Base-by-base conservation (phyloP, 2,797 vertebrate genomes). In the Fringilla coelebs region DNA sequence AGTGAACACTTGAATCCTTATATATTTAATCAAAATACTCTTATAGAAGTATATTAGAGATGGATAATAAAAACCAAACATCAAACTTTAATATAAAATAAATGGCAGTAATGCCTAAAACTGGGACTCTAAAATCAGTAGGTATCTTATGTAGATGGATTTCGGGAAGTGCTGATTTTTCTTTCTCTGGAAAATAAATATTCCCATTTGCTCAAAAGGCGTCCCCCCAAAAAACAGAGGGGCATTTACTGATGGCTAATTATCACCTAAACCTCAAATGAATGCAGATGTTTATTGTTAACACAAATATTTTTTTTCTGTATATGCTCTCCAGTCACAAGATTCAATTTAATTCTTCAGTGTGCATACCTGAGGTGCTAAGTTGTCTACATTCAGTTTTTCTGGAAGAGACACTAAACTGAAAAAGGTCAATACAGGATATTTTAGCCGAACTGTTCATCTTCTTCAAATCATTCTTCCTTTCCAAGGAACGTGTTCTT, bases 321-420 rank as follows among this genome's bases (percentile, higher is more conserved):
- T 85, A 87, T 66, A 61, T 1, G 9, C 57, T 93, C 94, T 72
- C 55, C 70, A 48, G 89, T 92, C 66, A 79, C 32, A 90, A 94
- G 45, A 88, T 60, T 88, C 63, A 74, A n/a, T 96, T 92, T 65
- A 77, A 92, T 84, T 96, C 73, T 93, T 67, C 43, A 38, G 5
- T 91, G 85, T 87, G 78, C 73, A 88, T 95, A 86, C 67, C 73
- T 94, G 70, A 96, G 95, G 67, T 92, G 62, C 71, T 96, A 94
- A 63, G 55, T 76, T 81, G 68, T 73, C 86, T 97, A 97, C 89
- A 96, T 74, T 90, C 86, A 73, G 46, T 91, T 93, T 96, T 92
- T 51, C 67, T 95, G 93, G 87, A 93, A 94, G 91, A 91, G 80
- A 96, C 67, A 94, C 96, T 89, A 97, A 88, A 94, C 81, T 61